Evolutionary conservation across 2,113 vertebrate species (phyloP).

Genomic region (Mustela nigripes): DNA sequence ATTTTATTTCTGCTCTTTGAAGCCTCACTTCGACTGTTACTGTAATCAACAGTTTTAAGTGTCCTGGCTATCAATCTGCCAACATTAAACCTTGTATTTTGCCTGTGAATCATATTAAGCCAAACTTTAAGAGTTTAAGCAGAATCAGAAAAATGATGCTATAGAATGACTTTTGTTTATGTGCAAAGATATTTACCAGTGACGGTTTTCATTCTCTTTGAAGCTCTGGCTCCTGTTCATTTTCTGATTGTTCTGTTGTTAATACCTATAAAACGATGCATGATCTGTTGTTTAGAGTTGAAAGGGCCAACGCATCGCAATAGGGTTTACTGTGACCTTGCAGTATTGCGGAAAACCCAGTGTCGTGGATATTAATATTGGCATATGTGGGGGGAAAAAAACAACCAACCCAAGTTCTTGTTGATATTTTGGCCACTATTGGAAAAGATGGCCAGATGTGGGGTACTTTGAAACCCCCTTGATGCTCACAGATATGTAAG

Average conservation of each 20-base stretch:
- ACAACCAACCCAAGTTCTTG: background rate
- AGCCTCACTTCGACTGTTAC: background rate
- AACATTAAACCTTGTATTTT: background rate
- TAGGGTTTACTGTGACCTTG: background rate
- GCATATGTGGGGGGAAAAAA: background rate
- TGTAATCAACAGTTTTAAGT: background rate
- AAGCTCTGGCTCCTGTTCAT: background rate
- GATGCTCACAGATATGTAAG: background rate
- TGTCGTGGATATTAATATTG: background rate
- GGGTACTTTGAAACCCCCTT: background rate
- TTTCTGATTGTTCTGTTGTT: conserved; percentile 16
- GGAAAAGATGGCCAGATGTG: background rate
- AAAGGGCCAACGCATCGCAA: background rate
- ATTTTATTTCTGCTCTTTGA: conserved; percentile 50
- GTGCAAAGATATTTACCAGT: background rate
- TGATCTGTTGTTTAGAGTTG: background rate
- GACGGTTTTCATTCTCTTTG: background rate
- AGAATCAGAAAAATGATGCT: background rate
- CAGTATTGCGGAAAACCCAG: background rate
- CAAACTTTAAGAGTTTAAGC: background rate
- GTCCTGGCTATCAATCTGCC: background rate
- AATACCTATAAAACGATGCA: background rate
- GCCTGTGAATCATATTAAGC: background rate
- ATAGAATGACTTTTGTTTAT: background rate
- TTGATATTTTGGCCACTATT: background rate